Percentiles rank a stretch among this genome's conserved stretches.
phyloP scores from a whole-genome alignment of 2,113 vertebrate species.

The Planiliza haematocheilus region DNA sequence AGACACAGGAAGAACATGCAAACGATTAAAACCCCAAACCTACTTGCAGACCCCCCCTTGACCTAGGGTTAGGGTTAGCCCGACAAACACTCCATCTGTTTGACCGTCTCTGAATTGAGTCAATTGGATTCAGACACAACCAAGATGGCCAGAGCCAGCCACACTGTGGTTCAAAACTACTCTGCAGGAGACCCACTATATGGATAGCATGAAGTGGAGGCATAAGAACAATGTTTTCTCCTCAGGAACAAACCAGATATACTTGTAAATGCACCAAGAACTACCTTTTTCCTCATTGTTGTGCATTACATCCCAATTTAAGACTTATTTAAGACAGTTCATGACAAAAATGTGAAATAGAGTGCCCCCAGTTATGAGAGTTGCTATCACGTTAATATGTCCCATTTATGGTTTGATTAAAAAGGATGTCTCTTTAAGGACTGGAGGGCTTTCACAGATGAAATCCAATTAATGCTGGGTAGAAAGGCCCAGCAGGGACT shows the following conservation, averaged over 20 bases:
- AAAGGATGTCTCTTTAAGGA: constrained; percentile 62
- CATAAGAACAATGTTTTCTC: too few species aligned
- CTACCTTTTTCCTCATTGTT: neutral
- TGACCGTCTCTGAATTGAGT: too few species aligned
- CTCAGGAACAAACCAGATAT: neutral
- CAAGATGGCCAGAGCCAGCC: too few species aligned
- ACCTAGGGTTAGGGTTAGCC: too few species aligned
- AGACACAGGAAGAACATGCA: too few species aligned
- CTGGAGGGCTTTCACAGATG: constrained; percentile 57
- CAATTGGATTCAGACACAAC: too few species aligned
- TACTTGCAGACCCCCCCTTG: too few species aligned
- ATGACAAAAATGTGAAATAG: constrained; percentile 50
- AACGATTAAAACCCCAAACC: too few species aligned
- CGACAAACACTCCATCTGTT: too few species aligned
- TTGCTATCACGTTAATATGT: constrained; percentile 58
- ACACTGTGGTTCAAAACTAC: too few species aligned
- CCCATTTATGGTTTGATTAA: constrained; percentile 74
- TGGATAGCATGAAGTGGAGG: too few species aligned
- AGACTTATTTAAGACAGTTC: constrained; percentile 19
- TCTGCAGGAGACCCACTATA: too few species aligned
- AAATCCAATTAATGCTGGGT: constrained; percentile 72
- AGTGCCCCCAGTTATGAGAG: constrained; percentile 54
- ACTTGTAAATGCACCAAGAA: neutral
- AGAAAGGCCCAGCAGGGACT: constrained; percentile 53
- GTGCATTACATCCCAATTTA: neutral